phyloP scores from a whole-genome alignment of 2,888 invertebrate genomes.

The Philereme vetulata region DNA sequence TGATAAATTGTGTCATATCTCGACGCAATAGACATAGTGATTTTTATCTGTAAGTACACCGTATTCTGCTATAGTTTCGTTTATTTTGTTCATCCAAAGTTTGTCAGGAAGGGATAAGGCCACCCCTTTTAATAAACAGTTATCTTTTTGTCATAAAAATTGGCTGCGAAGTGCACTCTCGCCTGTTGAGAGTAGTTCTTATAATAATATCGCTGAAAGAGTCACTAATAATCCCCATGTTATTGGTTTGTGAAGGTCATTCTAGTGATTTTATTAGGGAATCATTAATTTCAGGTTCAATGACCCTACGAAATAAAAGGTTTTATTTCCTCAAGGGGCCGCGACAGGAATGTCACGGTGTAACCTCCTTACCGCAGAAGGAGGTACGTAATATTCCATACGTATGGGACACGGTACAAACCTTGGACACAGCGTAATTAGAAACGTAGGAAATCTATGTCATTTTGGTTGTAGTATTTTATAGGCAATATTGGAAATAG shows the following conservation, averaged over 20 bases:
- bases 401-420: slow-evolving; percentile 19
- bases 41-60: too few species aligned
- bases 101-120: too few species aligned
- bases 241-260: not conserved
- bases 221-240: not conserved
- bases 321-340: slow-evolving; percentile 16
- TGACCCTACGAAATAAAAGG: slow-evolving; percentile 35
- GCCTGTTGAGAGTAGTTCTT: too few species aligned
- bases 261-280: slow-evolving; percentile 9
- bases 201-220: too few species aligned
- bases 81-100: too few species aligned
- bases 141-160: too few species aligned
- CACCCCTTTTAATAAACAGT: too few species aligned
- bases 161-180: too few species aligned
- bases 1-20: too few species aligned
- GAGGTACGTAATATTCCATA: slow-evolving; percentile 32
- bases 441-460: not conserved
- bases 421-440: slow-evolving; percentile 14
- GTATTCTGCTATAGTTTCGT: too few species aligned
- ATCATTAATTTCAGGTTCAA: slow-evolving; percentile 29
- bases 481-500: not conserved
- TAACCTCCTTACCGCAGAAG: slow-evolving; percentile 33
- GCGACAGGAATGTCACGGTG: slow-evolving; percentile 32
- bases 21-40: too few species aligned
- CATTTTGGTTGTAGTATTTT: not conserved